Base-by-base conservation (phyloP, 2,888 invertebrate species). In the Pharmacophagus antenor region DNA sequence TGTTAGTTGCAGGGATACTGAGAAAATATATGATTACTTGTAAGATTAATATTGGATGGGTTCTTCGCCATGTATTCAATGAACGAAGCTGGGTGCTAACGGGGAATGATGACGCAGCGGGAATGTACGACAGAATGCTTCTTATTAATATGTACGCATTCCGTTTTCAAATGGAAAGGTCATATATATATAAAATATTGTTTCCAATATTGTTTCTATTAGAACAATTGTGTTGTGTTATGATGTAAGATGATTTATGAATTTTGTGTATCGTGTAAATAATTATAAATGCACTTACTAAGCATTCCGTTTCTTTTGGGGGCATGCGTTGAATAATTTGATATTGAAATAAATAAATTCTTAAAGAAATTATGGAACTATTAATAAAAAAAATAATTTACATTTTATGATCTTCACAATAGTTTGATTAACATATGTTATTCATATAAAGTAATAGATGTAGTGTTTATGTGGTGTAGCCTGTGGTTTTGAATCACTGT, bases 401-500 rank as follows among this genome's bases (percentile, higher is more conserved):
- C 47, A 27, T 49, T 54, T 61, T 22, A 56, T 47, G 27, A 48
- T 61, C 51, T 47, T 52, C 53, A 44, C 21, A 49, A 57, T 56
- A 54, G 61, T 57, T 53, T 50, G 44, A 42, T 55, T 37, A 48
- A 41, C 25, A 54, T 44, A 49, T 54, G 62, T 58, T 51, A 58
- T 56, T 65, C 53, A 62, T 62, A 62, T 58, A 54, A 48, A 52
- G 46, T 62, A 60, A 67, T 67, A 56, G 66, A 62, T 63, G 64
- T 67, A 66, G 65, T 62, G 64, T 64, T 70, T 74, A 72, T 63
- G 70, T 71, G 73, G 73, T 66, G 69, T 73, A 68, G 68, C 67
- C 63, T n/a, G 67, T 76, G 84, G 71, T 84, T 85, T 68, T 74
- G 76, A 85, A 84, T 82, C 84, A 74, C 73, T 66, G 71, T 80